Conservation (phyloP, 2,797 vertebrate species). For the Cuniculus paca region DNA sequence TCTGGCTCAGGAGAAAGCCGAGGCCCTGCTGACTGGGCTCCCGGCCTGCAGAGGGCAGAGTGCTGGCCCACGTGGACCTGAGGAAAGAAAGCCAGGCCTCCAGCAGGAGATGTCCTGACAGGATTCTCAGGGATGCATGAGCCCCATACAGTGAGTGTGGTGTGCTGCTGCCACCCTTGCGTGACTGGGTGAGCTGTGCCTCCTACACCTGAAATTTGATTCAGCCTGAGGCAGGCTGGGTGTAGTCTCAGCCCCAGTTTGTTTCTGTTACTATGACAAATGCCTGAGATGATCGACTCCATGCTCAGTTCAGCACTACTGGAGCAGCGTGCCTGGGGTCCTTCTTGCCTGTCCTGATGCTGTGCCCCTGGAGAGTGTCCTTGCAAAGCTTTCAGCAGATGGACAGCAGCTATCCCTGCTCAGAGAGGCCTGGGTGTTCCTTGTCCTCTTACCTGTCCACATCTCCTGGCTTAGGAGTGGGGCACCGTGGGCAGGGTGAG, state of each 20-base stretch:
- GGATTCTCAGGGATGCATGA: no score
- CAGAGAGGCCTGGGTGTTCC: rapidly evolving
- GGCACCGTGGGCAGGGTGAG: background rate
- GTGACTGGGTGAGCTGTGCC: background rate
- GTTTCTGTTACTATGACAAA: background rate
- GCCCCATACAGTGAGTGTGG: background rate
- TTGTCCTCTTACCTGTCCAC: background rate
- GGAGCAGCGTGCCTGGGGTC: background rate
- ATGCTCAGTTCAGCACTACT: background rate
- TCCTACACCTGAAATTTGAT: background rate
- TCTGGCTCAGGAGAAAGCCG: background rate
- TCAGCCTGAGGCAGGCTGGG: background rate
- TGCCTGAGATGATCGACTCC: background rate
- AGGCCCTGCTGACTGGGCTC: background rate
- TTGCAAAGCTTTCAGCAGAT: background rate
- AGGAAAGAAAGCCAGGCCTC: background rate
- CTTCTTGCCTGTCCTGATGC: background rate
- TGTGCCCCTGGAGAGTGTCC: background rate
- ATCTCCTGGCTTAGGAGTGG: no score
- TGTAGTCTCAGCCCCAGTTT: background rate
- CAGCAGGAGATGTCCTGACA: background rate
- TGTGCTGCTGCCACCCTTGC: background rate
- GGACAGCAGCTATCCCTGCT: background rate
- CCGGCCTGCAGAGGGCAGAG: background rate
- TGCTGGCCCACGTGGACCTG: background rate